phyloP scores from a whole-genome alignment of 2,888 invertebrate species.

The Sinelater perroti region DNA sequence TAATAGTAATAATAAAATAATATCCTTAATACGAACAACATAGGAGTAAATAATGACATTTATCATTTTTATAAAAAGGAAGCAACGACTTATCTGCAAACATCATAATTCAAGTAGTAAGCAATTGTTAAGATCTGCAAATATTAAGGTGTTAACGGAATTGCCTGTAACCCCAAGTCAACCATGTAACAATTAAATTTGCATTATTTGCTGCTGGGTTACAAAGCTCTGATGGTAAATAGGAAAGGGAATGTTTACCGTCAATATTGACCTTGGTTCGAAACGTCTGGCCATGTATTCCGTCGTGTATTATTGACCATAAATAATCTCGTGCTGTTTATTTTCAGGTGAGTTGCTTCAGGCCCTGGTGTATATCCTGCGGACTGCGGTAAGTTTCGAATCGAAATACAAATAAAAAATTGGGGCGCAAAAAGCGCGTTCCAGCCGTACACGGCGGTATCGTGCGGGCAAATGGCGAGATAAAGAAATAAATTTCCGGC shows the following conservation, averaged over 20 bases:
- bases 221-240: neutral
- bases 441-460: neutral
- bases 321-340: neutral
- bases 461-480: no score
- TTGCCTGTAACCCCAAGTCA: no score
- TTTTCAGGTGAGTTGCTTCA: slow-evolving; percentile 9
- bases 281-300: slow-evolving; percentile 7
- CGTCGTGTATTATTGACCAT: slow-evolving; percentile 1
- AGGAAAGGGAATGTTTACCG: slow-evolving; percentile 3
- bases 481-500: slow-evolving; percentile 17
- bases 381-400: slow-evolving; percentile 4
- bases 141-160: no score
- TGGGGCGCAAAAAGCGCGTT: neutral
- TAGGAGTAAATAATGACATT: no score
- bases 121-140: no score
- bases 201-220: neutral
- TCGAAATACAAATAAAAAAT: no score
- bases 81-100: no score
- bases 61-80: no score
- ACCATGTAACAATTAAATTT: slow-evolving; percentile 11
- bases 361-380: neutral
- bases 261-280: slow-evolving; percentile 13
- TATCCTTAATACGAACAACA: no score
- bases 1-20: no score
- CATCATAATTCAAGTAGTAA: no score